phyloP scores from a whole-genome alignment of 2,113 vertebrate species.

The Seriola rivoliana region DNA sequence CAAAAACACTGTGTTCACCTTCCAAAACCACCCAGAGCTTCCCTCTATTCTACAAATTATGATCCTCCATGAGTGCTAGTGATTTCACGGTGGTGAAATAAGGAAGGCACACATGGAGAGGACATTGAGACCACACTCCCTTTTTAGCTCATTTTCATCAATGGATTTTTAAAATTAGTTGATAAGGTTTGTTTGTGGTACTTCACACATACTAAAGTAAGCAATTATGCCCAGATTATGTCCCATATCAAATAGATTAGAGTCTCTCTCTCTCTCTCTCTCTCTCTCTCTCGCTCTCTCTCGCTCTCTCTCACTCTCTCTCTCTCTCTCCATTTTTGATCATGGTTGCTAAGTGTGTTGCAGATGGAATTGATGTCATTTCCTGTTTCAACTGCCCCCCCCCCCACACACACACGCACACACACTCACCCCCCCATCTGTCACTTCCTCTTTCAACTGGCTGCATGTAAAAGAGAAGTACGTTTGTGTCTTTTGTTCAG shows the following conservation, averaged over 20 bases:
- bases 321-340: slow-evolving; percentile 33
- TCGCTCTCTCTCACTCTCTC: neutral
- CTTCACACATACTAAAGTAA: neutral
- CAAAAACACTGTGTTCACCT: slow-evolving; percentile 27
- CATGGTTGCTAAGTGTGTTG: slow-evolving; percentile 34
- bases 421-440: slow-evolving; percentile 24
- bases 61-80: neutral
- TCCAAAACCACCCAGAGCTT: slow-evolving; percentile 29
- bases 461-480: slow-evolving; percentile 73
- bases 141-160: neutral
- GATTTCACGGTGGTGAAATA: slow-evolving; percentile 9
- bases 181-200: slow-evolving; percentile 10
- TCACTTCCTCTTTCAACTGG: slow-evolving; percentile 78
- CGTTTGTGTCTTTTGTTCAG: slow-evolving; percentile 75
- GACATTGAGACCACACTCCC: neutral
- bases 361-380: slow-evolving; percentile 76
- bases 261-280: neutral
- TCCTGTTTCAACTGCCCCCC: slow-evolving; percentile 69
- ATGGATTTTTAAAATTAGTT: neutral
- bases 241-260: neutral
- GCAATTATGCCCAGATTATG: too few species aligned
- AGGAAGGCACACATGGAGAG: neutral
- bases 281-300: neutral
- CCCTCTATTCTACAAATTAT: neutral
- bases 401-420: neutral